phyloP scores from a whole-genome alignment of 1,140 invertebrate species.

The Bombus confusus region DNA sequence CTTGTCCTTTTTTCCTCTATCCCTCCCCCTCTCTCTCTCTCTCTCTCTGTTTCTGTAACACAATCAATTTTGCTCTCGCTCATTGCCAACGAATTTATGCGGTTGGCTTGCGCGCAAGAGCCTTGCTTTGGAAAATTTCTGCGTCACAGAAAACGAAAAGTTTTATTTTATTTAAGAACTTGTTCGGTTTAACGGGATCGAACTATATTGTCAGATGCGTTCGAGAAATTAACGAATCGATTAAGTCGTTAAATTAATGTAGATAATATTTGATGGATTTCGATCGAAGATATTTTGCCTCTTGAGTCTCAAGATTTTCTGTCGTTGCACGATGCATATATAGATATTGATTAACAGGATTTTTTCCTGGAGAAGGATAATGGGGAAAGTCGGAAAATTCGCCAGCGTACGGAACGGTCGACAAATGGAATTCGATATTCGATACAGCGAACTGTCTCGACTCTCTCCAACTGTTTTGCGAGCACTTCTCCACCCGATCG shows the following conservation, averaged over 20 bases:
- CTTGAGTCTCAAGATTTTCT: not conserved
- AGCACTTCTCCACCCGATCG: conserved; percentile 51
- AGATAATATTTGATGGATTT: not conserved
- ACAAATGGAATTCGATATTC: conserved; percentile 49
- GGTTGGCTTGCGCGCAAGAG: conserved; percentile 4
- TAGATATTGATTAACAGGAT: conserved; percentile 5
- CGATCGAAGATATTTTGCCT: not conserved
- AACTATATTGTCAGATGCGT: not conserved
- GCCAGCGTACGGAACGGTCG: not conserved
- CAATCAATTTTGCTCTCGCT: conserved; percentile 14
- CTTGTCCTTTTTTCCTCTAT: not conserved
- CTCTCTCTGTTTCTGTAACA: not conserved
- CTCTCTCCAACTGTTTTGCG: conserved; percentile 62
- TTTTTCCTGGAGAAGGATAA: not conserved
- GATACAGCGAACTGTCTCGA: conserved; percentile 20
- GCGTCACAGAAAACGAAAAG: not conserved
- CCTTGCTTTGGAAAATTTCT: not conserved
- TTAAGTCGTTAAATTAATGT: not conserved
- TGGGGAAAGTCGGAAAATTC: conserved; percentile 63
- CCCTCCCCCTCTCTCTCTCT: not conserved
- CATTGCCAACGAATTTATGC: conserved; percentile 29
- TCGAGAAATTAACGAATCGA: not conserved
- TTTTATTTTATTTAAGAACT: not conserved
- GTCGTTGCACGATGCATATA: not conserved
- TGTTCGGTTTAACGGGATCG: not conserved